Percentiles rank a stretch among this genome's conserved stretches.
Evolutionary conservation across 53 echinoderm and acorn worm genomes (phyloP).

Genomic region (Zoroaster sp.): DNA sequence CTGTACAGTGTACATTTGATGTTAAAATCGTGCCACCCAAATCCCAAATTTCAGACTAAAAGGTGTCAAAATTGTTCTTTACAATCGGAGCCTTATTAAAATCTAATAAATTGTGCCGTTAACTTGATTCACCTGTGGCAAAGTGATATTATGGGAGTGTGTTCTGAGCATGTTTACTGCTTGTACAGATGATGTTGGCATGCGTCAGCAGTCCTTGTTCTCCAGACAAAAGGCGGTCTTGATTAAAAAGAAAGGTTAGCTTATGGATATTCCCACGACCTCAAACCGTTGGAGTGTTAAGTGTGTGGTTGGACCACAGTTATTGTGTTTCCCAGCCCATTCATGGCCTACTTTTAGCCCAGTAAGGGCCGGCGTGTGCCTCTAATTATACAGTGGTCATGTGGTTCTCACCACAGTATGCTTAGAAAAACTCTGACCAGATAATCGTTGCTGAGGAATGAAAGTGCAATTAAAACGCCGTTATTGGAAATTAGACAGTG

Average conservation of each 20-base stretch:
- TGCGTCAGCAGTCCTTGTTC: background rate
- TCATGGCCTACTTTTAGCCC: background rate
- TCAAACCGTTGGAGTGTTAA: slow-evolving; percentile 42
- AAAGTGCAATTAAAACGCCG: slow-evolving; percentile 41
- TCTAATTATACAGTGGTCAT: slow-evolving; percentile 45
- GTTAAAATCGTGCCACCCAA: background rate
- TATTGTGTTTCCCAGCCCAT: slow-evolving; percentile 1
- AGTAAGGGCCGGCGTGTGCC: slow-evolving; percentile 7
- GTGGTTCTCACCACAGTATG: slow-evolving; percentile 2
- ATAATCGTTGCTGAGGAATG: slow-evolving; percentile 46
- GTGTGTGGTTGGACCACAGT: slow-evolving; percentile 43
- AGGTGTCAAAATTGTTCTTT: slow-evolving; percentile 22
- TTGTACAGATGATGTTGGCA: slow-evolving; percentile 12
- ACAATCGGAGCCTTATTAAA: slow-evolving; percentile 24
- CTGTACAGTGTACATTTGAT: background rate
- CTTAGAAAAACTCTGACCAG: slow-evolving; percentile 7
- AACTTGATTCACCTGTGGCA: slow-evolving; percentile 7
- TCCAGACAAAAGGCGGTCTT: background rate
- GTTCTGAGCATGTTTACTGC: background rate
- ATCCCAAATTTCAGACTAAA: background rate
- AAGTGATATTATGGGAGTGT: background rate
- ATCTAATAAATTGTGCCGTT: background rate
- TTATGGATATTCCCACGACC: slow-evolving; percentile 34
- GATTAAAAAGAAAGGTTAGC: slow-evolving; percentile 36
- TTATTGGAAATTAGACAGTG: slow-evolving; percentile 1